These are phyloP conservation scores for Drosophila ezoana DNA, from an alignment of 2,888 invertebrate genomes.

Conservation along the genomic window DNA sequence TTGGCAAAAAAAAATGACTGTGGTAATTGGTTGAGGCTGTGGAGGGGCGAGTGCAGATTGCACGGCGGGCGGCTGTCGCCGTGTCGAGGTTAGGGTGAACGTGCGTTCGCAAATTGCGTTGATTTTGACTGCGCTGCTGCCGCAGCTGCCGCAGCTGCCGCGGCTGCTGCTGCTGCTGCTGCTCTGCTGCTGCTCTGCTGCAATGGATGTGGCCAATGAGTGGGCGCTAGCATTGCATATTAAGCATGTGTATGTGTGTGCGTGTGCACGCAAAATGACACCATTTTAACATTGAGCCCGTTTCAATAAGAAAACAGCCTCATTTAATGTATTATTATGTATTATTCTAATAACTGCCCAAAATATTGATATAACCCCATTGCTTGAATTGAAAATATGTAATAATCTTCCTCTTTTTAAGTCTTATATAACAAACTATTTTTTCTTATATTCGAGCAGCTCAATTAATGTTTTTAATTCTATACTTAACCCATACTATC, in stretches of 20 bases:
- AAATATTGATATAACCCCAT: too few species aligned
- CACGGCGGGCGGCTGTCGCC: not conserved
- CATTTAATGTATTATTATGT: not conserved
- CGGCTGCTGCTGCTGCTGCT: too few species aligned
- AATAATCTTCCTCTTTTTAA: too few species aligned
- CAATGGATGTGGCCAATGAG: conserved; percentile 15
- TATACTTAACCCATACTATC: too few species aligned
- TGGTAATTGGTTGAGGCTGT: conserved; percentile 30
- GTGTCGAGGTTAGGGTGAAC: conserved; percentile 6
- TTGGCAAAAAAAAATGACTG: conserved; percentile 21
- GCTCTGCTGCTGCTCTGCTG: not conserved
- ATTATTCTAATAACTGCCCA: too few species aligned
- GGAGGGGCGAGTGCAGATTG: not conserved
- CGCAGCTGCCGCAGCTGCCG: too few species aligned
- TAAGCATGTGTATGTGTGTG: conserved; percentile 20
- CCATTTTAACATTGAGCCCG: not conserved
- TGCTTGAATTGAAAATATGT: too few species aligned
- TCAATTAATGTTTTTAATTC: too few species aligned
- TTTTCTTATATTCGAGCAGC: too few species aligned
- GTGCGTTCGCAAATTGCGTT: conserved; percentile 40
- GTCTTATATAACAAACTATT: too few species aligned
- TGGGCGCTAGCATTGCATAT: conserved; percentile 28
- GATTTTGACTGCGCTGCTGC: conserved; percentile 17
- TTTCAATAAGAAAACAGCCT: not conserved
- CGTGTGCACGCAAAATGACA: not conserved